A percentile compares a stretch with the other conserved stretches of the same genome.
These are phyloP conservation scores for Bungarus multicinctus DNA, from an alignment of 2,113 vertebrate species.

Conservation along the genomic window DNA sequence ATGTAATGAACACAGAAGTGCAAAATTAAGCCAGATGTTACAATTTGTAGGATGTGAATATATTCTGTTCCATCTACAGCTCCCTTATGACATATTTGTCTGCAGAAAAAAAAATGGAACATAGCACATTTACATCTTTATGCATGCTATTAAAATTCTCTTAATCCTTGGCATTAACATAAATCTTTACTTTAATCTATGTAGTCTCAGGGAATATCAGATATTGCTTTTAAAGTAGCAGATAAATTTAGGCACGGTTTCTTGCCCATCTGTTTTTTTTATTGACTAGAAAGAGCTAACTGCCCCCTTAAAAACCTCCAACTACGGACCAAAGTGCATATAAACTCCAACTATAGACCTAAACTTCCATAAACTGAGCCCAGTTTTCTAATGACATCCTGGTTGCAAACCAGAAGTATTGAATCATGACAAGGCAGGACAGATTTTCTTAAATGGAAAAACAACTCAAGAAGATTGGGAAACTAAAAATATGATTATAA, in stretches of 20 bases:
- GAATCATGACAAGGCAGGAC: background rate
- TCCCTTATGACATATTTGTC: constrained; percentile 60
- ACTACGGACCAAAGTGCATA: background rate
- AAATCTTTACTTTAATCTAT: constrained; percentile 64
- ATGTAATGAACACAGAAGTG: constrained; percentile 55
- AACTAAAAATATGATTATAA: too few relatives aligned
- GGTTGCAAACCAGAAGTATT: background rate
- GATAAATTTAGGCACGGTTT: constrained; percentile 46
- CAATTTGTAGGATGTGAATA: background rate
- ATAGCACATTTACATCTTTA: constrained; percentile 63
- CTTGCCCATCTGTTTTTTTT: constrained; percentile 38
- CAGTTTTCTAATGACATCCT: background rate
- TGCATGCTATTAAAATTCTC: constrained; percentile 62
- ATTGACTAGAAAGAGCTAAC: constrained; percentile 29
- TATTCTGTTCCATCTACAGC: constrained; percentile 28
- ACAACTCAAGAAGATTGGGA: too few relatives aligned
- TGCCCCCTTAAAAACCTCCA: background rate
- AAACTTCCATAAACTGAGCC: background rate
- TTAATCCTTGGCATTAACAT: constrained; percentile 68
- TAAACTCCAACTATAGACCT: too few relatives aligned
- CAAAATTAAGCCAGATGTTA: constrained; percentile 62
- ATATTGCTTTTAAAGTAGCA: constrained; percentile 47
- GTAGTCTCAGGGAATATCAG: constrained; percentile 55
- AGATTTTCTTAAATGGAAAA: too few relatives aligned
- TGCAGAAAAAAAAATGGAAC: constrained; percentile 51